These are phyloP conservation scores for Nesogale talazaci DNA, from an alignment of 2,113 vertebrate species.

Conservation along the genomic window DNA sequence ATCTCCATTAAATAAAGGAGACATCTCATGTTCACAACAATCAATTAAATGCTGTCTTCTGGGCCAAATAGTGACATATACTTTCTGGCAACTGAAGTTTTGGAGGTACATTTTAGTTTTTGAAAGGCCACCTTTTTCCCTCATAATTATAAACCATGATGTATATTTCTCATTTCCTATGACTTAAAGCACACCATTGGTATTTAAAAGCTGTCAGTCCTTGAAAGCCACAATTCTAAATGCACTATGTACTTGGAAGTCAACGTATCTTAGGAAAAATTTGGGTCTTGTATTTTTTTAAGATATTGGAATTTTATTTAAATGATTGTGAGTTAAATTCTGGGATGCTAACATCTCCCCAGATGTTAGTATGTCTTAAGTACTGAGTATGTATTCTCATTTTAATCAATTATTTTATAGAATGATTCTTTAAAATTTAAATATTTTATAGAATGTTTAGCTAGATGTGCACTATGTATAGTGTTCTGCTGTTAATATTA, in stretches of 20 bases:
- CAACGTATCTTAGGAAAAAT: conserved; percentile 66
- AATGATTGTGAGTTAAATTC: conserved; percentile 67
- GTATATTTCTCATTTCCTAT: conserved; percentile 29
- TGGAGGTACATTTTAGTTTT: conserved; percentile 69
- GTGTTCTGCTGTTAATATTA: conserved; percentile 64
- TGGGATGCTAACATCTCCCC: too few relatives aligned
- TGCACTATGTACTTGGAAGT: conserved; percentile 70
- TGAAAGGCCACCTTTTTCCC: background rate
- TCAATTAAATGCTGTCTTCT: background rate
- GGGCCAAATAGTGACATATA: conserved; percentile 61
- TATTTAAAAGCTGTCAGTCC: conserved; percentile 62
- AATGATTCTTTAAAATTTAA: background rate
- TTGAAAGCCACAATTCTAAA: conserved; percentile 58
- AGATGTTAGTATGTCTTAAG: conserved; percentile 62
- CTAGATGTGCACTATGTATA: conserved; percentile 79
- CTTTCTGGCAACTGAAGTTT: conserved; percentile 40
- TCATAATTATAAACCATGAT: conserved; percentile 13
- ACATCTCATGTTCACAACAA: background rate
- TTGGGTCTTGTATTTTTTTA: conserved; percentile 66
- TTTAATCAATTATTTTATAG: conserved; percentile 77
- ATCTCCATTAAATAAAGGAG: background rate
- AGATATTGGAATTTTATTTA: conserved; percentile 69
- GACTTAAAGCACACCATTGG: conserved; percentile 67
- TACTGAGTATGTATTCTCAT: conserved; percentile 62
- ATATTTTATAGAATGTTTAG: conserved; percentile 55